Percentiles rank a stretch among this genome's conserved stretches.
Conservation (phyloP, 2,113 vertebrate species). For the Boulengeromyrus knoepffleri region DNA sequence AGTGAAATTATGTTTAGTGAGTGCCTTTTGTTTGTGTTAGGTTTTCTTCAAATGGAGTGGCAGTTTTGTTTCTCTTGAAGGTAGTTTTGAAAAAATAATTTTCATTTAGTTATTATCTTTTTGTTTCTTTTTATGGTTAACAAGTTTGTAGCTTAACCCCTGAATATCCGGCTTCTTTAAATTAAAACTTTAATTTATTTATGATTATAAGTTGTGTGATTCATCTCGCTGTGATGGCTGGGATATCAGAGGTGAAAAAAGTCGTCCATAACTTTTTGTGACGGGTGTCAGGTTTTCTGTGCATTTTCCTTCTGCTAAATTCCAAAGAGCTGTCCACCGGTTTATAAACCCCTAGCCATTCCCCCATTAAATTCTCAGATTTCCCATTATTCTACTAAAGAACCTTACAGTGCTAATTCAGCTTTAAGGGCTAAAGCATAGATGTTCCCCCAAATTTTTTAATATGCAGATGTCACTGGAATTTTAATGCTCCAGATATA, state of each 20-base stretch:
- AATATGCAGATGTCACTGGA: neutral
- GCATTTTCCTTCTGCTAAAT: neutral
- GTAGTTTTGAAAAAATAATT: neutral
- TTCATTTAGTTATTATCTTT: neutral
- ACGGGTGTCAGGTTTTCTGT: neutral
- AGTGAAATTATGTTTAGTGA: no score
- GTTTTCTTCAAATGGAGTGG: neutral
- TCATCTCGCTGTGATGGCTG: neutral
- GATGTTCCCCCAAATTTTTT: neutral
- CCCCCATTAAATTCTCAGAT: neutral
- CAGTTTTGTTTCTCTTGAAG: neutral
- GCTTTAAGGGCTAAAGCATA: neutral
- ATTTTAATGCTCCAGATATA: neutral
- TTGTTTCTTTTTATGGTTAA: neutral
- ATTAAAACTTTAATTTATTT: neutral
- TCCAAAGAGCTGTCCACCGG: neutral
- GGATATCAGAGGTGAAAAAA: neutral
- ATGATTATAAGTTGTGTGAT: neutral
- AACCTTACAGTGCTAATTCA: neutral
- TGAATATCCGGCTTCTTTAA: neutral
- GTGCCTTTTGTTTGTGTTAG: neutral
- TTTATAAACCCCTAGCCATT: neutral
- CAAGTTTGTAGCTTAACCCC: neutral
- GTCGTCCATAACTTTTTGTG: neutral
- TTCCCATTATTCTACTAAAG: neutral